Evolutionary conservation across 2,888 invertebrate genomes (phyloP).

Genomic region (Hipparchia sbordonii): DNA sequence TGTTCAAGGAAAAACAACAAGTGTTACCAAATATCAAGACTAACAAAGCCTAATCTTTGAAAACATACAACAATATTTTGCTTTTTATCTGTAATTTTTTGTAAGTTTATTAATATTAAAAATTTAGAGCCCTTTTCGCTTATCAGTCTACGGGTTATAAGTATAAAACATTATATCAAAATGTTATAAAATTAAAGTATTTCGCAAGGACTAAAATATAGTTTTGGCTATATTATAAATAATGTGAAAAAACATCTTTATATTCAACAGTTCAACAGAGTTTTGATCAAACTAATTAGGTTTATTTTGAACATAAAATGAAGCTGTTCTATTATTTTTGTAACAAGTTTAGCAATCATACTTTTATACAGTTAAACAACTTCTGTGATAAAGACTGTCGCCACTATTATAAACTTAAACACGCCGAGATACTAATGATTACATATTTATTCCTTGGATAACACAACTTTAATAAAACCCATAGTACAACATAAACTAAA

Average conservation of each 20-base stretch:
- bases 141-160: not conserved
- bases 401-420: not conserved
- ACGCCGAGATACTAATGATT: no score
- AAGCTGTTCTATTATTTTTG: not conserved
- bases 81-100: not conserved
- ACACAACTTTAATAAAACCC: no score
- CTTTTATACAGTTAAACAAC: not conserved
- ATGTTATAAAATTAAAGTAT: not conserved
- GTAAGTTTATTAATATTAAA: no score
- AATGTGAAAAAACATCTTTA: not conserved
- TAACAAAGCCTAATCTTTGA: not conserved
- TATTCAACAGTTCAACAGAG: not conserved
- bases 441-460: no score
- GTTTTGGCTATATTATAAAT: not conserved
- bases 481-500: no score
- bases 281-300: not conserved
- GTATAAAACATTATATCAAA: not conserved
- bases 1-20: not conserved
- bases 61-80: not conserved
- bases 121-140: conserved; percentile 2
- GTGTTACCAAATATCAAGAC: not conserved
- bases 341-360: conserved; percentile 2
- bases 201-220: not conserved
- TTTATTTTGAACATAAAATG: not conserved
- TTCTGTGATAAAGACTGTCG: not conserved